phyloP scores from a whole-genome alignment of 2,888 invertebrate genomes.

The Rhorus exstirpatorius region DNA sequence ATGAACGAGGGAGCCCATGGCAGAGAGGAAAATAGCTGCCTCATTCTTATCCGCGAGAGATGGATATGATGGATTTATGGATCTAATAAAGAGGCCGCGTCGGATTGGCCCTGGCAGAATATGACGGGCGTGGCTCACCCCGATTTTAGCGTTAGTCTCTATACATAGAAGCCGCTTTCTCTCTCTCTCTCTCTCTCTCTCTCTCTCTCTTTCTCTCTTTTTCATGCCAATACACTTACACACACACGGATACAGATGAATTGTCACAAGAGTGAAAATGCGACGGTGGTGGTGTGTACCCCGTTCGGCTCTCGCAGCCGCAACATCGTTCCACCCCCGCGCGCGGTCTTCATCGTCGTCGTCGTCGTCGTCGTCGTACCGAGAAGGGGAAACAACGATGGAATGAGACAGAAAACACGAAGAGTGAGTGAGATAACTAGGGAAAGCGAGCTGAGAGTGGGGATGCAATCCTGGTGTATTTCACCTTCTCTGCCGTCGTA shows the following conservation, averaged over 20 bases:
- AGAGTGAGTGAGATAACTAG: not conserved
- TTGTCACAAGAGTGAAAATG: conserved; percentile 48
- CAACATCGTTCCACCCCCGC: conserved; percentile 76
- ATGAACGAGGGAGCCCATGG: conserved; percentile 46
- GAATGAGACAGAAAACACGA: conserved; percentile 46
- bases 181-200: conserved; percentile 17
- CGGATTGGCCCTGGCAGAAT: conserved; percentile 85
- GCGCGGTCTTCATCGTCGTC: no score
- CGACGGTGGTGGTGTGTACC: conserved; percentile 78
- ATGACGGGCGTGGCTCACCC: conserved; percentile 85
- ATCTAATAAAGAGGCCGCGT: conserved; percentile 88
- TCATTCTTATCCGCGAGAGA: conserved; percentile 70
- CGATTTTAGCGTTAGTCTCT: conserved; percentile 47
- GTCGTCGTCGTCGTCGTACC: conserved; percentile 68
- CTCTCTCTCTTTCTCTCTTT: not conserved
- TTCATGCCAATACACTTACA: not conserved
- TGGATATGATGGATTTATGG: conserved; percentile 94
- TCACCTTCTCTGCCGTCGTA: conserved; percentile 79
- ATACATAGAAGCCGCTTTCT: conserved; percentile 6
- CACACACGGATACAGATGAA: conserved; percentile 35
- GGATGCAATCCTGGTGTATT: conserved; percentile 82
- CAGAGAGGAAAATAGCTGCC: conserved; percentile 34
- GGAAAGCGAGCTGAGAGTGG: conserved; percentile 71
- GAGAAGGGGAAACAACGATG: conserved; percentile 56
- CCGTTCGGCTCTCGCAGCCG: conserved; percentile 81